These are phyloP conservation scores for Drosophila niveifrons DNA, from an alignment of 2,888 invertebrate genomes.

Conservation along the genomic window DNA sequence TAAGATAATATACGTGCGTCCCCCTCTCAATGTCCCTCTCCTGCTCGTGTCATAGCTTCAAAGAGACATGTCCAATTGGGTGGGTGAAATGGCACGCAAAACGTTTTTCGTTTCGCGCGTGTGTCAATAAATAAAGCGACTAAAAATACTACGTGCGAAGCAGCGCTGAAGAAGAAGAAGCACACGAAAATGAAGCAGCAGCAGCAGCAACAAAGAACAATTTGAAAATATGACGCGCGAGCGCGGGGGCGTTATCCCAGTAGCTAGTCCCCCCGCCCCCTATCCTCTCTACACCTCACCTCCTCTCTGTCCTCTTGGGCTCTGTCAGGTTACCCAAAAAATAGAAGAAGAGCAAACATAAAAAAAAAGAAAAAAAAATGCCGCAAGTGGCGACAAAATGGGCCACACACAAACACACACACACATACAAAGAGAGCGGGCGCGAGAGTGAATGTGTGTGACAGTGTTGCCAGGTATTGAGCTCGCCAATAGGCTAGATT, in stretches of 20 bases:
- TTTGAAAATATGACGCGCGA: constrained; percentile 59
- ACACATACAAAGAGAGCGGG: background rate
- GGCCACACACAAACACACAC: constrained; percentile 25
- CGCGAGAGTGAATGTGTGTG: background rate
- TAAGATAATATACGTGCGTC: constrained; percentile 21
- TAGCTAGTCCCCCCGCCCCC: background rate
- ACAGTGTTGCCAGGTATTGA: too few species aligned
- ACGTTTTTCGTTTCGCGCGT: constrained; percentile 61
- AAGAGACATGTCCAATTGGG: constrained; percentile 21
- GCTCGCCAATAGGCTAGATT: too few species aligned
- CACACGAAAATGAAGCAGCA: constrained; percentile 7
- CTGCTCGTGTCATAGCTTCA: too few species aligned
- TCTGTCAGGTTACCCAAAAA: constrained; percentile 26
- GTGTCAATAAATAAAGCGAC: constrained; percentile 74
- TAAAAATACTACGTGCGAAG: constrained; percentile 70
- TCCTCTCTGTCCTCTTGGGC: background rate
- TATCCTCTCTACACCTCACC: constrained; percentile 4
- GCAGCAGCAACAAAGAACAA: constrained; percentile 17
- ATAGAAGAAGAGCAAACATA: background rate
- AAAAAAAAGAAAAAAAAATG: constrained; percentile 10
- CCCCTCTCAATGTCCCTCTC: background rate
- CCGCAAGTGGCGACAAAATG: constrained; percentile 39
- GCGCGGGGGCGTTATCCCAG: constrained; percentile 45
- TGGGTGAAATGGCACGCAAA: constrained; percentile 43
- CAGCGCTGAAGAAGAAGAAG: constrained; percentile 35